Base-by-base conservation (phyloP, 2,888 invertebrate genomes). In the Zygogramma bicolorata region DNA sequence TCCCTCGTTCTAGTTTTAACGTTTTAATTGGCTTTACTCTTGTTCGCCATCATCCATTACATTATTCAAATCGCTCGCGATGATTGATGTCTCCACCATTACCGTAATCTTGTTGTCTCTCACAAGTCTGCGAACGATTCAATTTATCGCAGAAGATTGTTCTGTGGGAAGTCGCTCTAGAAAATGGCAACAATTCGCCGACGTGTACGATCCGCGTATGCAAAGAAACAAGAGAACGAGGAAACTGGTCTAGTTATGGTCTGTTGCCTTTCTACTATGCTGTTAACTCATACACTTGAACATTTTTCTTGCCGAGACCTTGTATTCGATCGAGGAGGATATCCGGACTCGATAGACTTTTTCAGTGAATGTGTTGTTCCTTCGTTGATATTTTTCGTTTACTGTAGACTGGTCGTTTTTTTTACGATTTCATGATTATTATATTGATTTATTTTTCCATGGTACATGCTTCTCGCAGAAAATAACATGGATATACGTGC, bases 171-270 rank as follows among this genome's bases (percentile, higher is more conserved):
- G 25, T 53, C 15, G 53, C 53, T 53, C 53, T n/a, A 53, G 25
- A 27, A 25, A 53, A 53, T 27, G 6, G 53, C 27, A 25, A 53
- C 53, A n/a, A 53, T 53, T 53, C 53, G 53, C 49, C 10, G 22
- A 6, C 49, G 40, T 25, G 10, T 22, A 13, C 27, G 53, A 53
- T 6, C 13, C 34, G 34, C 27, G 25, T 53, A 53, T 53, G 53
- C 53, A 53, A 53, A 53, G 53, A 53, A 53, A 53, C 53, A n/a
- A 53, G 53, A 53, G 53, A 53, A 53, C 53, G 22, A 22, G 22
- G 74, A 76, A 80, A 80, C 79, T 78, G 74, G 80, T 79, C 78
- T 75, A 79, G 80, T 75, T 80, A 78, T 75, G 80, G 73, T 79
- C 76, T 65, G 78, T 60, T 80, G 78, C 65, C 68, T 79, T 74